phyloP scores from a whole-genome alignment of 2,113 vertebrate species.

The Corydoras sp. region DNA sequence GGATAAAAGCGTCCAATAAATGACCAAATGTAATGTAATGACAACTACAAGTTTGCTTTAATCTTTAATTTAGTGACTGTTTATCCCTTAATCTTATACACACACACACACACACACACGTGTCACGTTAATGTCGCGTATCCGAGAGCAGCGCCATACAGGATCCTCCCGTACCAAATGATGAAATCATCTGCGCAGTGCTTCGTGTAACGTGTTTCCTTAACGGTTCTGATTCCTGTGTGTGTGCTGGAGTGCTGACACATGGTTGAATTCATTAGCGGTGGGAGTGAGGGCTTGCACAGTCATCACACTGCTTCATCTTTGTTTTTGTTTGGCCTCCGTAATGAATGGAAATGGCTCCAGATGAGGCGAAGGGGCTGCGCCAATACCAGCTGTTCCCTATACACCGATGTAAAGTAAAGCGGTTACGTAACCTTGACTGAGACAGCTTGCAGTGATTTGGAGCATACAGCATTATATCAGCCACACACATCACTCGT shows the following conservation, averaged over 20 bases:
- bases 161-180: no score
- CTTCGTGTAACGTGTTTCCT: no score
- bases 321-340: conserved; percentile 26
- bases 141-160: no score
- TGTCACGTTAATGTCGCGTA: no score
- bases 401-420: conserved; percentile 14
- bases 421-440: conserved; percentile 31
- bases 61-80: no score
- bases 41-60: no score
- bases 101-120: no score
- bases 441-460: conserved; percentile 25
- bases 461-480: conserved; percentile 21
- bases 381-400: conserved; percentile 43
- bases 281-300: conserved; percentile 3
- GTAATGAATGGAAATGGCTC: conserved; percentile 31
- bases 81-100: no score
- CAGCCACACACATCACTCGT: conserved; percentile 11
- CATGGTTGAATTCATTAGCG: conserved; percentile 17
- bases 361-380: conserved; percentile 31
- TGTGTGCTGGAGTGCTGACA: conserved; percentile 20
- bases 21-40: no score
- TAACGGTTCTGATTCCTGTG: neutral
- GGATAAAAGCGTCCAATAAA: no score
- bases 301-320: conserved; percentile 25
- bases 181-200: no score